Evolutionary conservation across 2,888 invertebrate species (phyloP), one percentile per base, ranked within the genome.

Genomic region (Deroplatys truncata): DNA sequence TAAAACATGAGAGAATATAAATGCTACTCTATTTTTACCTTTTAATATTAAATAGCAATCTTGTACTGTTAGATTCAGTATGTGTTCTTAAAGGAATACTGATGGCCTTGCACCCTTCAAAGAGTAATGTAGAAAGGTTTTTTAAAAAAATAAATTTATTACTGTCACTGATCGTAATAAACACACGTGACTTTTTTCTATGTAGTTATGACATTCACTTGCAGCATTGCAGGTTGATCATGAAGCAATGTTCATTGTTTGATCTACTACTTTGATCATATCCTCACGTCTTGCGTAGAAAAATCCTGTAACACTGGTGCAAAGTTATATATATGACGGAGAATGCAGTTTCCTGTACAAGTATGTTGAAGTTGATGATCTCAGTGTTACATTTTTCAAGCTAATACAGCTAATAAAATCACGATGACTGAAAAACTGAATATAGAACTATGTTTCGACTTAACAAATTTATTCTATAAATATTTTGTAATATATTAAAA

Each of bases 1-100:
- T 88, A 90, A 20, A 88, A 90, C 84, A 83, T 86, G 49, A 86
- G 84, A 90, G 88, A 90, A 72, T 85, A 90, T 88, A 89, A 88
- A 90, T 88, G 86, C 84, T 86, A 85, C 56, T 90, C 90, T 90
- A 90, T 88, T 90, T 90, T 90, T 90, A 90, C 88, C 88, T 86
- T 88, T 88, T 88, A 83, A 86, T 90, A 90, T 88, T 82, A 72
- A 28, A 49, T 82, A 89, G 25, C 84, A 88, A 43, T 86, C 49
- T 28, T 56, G 82, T 89, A 89, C 86, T 87, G 88, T 86, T 87
- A 90, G 82, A 85, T 90, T 86, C 83, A 86, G 88, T 82, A 86
- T 82, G 85, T 88, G 86, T 90, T 90, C 88, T 85, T 20, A 85
- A 90, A 86, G 85, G 85, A 90, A 86, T 56, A 85, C 85, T 88